phyloP scores from a whole-genome alignment of 2,797 vertebrate genomes.

The Eremophila alpestris region DNA sequence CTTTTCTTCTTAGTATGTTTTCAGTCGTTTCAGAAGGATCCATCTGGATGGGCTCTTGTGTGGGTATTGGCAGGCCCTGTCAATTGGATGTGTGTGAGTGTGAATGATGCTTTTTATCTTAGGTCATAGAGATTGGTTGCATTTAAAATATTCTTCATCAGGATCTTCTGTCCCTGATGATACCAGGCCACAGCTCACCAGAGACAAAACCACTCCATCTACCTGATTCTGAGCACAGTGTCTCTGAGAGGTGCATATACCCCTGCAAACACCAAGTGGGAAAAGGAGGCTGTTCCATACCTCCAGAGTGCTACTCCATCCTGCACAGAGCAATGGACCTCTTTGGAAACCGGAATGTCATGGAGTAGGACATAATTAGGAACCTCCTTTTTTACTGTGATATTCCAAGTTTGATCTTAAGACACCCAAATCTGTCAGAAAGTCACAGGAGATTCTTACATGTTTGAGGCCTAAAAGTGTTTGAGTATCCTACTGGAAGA shows the following conservation, averaged over 20 bases:
- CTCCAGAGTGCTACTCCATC: background rate
- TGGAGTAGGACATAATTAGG: background rate
- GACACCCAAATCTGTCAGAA: background rate
- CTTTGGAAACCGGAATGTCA: background rate
- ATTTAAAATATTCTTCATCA: slow-evolving; percentile 11
- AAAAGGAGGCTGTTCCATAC: background rate
- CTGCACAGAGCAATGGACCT: background rate
- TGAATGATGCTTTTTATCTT: slow-evolving; percentile 31
- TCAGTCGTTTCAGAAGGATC: slow-evolving; percentile 1
- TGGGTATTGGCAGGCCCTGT: slow-evolving; percentile 22
- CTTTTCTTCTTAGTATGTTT: slow-evolving; percentile 30
- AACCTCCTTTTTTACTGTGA: background rate
- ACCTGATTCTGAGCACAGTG: slow-evolving; percentile 18
- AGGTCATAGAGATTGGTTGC: background rate
- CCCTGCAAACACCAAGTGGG: background rate
- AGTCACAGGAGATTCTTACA: background rate
- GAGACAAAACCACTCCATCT: slow-evolving; percentile 4
- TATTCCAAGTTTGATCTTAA: background rate
- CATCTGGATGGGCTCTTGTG: background rate
- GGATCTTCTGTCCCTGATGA: background rate
- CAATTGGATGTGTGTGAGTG: background rate
- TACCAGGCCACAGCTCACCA: background rate
- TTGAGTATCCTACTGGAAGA: background rate
- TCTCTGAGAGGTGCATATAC: background rate
- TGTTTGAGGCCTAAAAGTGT: background rate